Conservation (phyloP, 2,888 invertebrate species). For the Perdita meconis region DNA sequence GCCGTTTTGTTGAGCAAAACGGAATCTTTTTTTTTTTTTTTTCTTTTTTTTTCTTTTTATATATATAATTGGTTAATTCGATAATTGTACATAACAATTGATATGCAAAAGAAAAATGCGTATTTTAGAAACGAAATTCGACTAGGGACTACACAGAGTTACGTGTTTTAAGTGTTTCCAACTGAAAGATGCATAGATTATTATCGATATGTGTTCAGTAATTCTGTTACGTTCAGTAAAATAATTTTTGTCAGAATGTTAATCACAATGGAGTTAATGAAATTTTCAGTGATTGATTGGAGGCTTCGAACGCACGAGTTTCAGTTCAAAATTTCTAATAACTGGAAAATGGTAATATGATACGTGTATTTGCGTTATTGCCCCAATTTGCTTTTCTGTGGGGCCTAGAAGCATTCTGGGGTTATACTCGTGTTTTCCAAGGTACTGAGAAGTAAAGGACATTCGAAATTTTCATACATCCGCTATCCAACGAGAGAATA, state of each 20-base stretch:
- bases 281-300: constrained; percentile 23
- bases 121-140: constrained; percentile 33
- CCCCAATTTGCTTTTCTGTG: constrained; percentile 80
- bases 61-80: constrained; percentile 30
- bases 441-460: constrained; percentile 65
- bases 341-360: constrained; percentile 77
- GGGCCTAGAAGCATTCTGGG: constrained; percentile 81
- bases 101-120: constrained; percentile 14
- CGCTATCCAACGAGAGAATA: constrained; percentile 30
- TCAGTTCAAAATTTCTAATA: constrained; percentile 45
- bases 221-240: not conserved
- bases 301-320: constrained; percentile 40
- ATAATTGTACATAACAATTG: constrained; percentile 22
- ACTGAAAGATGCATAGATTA: constrained; percentile 16
- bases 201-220: not conserved
- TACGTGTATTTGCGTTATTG: constrained; percentile 71
- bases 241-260: constrained; percentile 11
- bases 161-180: constrained; percentile 38
- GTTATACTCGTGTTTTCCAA: constrained; percentile 76
- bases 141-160: constrained; percentile 9
- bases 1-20: constrained; percentile 50
- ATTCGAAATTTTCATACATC: constrained; percentile 67
- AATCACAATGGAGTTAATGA: not conserved
- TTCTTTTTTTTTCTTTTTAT: too few species aligned
- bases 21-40: constrained; percentile 27